Evolutionary conservation across 2,797 vertebrate genomes (phyloP).

Genomic region (Bryconaethiops microstoma): DNA sequence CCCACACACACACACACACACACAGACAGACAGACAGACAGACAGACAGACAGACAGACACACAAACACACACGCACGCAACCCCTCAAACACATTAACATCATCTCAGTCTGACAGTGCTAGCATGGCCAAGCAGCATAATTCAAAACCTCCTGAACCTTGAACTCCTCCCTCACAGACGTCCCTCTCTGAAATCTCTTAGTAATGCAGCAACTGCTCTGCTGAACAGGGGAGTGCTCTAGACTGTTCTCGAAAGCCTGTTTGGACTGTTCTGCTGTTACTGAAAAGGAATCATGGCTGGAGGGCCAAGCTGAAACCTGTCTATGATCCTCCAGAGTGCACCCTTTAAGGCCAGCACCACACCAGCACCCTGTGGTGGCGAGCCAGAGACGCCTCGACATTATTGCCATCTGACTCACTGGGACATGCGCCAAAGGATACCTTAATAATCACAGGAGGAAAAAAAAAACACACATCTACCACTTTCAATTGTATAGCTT

Average conservation of each 20-base stretch:
- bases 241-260: conserved; percentile 17
- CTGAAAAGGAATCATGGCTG: conserved; percentile 1
- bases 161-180: not conserved
- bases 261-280: conserved; percentile 7
- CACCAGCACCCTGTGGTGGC: conserved; percentile 15
- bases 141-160: conserved; percentile 10
- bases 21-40: too few species aligned
- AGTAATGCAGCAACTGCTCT: conserved; percentile 8
- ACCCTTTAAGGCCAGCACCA: conserved; percentile 44
- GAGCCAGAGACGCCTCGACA: conserved; percentile 3
- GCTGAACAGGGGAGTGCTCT: not conserved
- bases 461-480: not conserved
- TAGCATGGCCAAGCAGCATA: conserved; percentile 16
- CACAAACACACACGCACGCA: not conserved
- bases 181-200: not conserved
- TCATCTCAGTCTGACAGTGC: conserved; percentile 23
- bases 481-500: conserved; percentile 22
- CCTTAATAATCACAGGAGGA: not conserved
- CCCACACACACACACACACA: not conserved
- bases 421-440: conserved; percentile 29
- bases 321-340: not conserved
- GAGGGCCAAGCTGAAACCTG: conserved; percentile 21
- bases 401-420: conserved; percentile 7
- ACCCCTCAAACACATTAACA: conserved; percentile 22
- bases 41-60: too few species aligned